Conservation (phyloP, 2,797 vertebrate species). For the Pampus argenteus region DNA sequence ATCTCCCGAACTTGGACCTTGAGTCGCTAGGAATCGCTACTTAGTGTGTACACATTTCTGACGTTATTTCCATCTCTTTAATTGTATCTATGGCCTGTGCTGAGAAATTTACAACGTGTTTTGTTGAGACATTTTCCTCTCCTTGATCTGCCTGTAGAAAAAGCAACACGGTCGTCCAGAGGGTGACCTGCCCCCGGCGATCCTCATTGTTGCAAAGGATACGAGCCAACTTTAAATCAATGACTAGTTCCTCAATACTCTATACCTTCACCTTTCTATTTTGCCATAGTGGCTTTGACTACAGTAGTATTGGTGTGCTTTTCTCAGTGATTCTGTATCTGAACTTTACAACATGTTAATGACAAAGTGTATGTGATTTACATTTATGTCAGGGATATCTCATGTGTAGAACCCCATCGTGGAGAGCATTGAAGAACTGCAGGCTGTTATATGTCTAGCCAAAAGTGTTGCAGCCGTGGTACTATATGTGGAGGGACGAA, state of each 20-base stretch:
- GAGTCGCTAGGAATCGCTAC: constrained; percentile 70
- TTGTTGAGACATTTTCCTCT: constrained; percentile 77
- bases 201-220: constrained; percentile 77
- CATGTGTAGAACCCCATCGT: constrained; percentile 71
- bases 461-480: constrained; percentile 55
- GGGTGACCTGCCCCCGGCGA: constrained; percentile 59
- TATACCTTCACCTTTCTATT: constrained; percentile 75
- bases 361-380: constrained; percentile 83
- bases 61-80: constrained; percentile 70
- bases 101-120: constrained; percentile 67
- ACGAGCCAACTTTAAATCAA: constrained; percentile 79
- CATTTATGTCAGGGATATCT: constrained; percentile 85
- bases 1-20: constrained; percentile 40
- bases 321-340: constrained; percentile 82
- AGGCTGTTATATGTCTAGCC: constrained; percentile 52
- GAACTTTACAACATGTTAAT: constrained; percentile 74
- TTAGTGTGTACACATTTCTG: constrained; percentile 64
- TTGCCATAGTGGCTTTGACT: constrained; percentile 79
- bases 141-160: constrained; percentile 77
- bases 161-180: constrained; percentile 62
- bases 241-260: constrained; percentile 75
- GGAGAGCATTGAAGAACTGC: constrained; percentile 67
- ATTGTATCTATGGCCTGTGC: constrained; percentile 82
- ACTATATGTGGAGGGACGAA: constrained; percentile 27
- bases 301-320: constrained; percentile 79